Evolutionary conservation across 2,797 vertebrate genomes (phyloP).

Genomic region (Rhinichthys osculus): DNA sequence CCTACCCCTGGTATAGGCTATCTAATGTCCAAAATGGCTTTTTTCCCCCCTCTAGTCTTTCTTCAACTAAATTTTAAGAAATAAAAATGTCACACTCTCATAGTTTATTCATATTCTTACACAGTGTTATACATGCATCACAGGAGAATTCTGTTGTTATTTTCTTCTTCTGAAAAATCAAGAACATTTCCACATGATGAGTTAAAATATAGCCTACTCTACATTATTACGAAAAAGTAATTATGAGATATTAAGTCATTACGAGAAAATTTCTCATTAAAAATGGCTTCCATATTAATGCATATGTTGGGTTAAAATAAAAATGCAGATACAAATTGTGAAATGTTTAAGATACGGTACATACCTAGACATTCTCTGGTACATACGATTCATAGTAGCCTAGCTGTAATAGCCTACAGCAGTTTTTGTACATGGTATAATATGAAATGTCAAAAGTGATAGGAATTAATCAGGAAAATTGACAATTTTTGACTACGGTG

Average conservation of each 20-base stretch:
- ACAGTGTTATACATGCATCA: neutral
- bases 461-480: neutral
- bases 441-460: neutral
- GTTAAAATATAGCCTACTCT: neutral
- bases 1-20: neutral
- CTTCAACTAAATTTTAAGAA: neutral
- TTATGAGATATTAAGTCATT: no score
- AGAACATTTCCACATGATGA: neutral
- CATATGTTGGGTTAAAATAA: neutral
- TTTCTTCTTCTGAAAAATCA: neutral
- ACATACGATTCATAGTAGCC: neutral
- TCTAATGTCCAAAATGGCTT: neutral
- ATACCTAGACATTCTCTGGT: no score
- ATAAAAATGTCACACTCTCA: neutral
- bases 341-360: neutral
- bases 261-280: neutral
- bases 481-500: neutral
- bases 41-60: no score
- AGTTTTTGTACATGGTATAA: neutral
- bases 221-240: neutral
- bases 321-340: neutral
- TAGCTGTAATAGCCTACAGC: neutral
- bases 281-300: neutral
- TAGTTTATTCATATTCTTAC: neutral
- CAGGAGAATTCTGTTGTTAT: neutral